Percentiles rank a stretch among this genome's conserved stretches.
Conservation (phyloP, 1,140 invertebrate genomes). For the Scaptomyza montana region DNA sequence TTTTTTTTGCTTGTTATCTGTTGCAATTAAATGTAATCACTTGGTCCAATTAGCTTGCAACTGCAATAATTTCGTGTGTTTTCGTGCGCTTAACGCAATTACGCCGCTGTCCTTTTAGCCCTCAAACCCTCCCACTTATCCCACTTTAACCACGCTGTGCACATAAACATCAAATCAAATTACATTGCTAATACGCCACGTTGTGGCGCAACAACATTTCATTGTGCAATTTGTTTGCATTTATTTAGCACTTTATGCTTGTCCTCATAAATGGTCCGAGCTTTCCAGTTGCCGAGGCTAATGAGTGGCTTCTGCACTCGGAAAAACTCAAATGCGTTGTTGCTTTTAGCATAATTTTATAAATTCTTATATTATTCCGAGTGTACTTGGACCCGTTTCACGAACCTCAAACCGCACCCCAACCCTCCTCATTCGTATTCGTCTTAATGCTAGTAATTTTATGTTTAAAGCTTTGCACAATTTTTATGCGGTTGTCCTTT, state of each 20-base stretch:
- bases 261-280: constrained; percentile 30
- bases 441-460: constrained; percentile 22
- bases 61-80: constrained; percentile 61
- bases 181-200: constrained; percentile 78
- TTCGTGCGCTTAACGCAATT: constrained; percentile 61
- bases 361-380: background rate
- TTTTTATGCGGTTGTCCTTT: constrained; percentile 25
- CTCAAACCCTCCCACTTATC: background rate
- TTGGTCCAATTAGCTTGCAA: constrained; percentile 76
- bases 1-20: constrained; percentile 55
- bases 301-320: constrained; percentile 35
- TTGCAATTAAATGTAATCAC: constrained; percentile 77
- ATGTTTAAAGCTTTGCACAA: constrained; percentile 16
- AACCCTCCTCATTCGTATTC: constrained; percentile 33
- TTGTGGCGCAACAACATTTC: constrained; percentile 49
- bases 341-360: background rate
- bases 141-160: background rate
- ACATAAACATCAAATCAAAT: constrained; percentile 80
- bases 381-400: constrained; percentile 4
- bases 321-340: too few relatives aligned
- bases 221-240: constrained; percentile 68
- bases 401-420: background rate
- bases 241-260: constrained; percentile 71
- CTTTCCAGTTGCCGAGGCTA: constrained; percentile 20
- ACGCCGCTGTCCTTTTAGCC: constrained; percentile 34